Conservation (phyloP, 2,797 vertebrate genomes). For the Catharus ustulatus region DNA sequence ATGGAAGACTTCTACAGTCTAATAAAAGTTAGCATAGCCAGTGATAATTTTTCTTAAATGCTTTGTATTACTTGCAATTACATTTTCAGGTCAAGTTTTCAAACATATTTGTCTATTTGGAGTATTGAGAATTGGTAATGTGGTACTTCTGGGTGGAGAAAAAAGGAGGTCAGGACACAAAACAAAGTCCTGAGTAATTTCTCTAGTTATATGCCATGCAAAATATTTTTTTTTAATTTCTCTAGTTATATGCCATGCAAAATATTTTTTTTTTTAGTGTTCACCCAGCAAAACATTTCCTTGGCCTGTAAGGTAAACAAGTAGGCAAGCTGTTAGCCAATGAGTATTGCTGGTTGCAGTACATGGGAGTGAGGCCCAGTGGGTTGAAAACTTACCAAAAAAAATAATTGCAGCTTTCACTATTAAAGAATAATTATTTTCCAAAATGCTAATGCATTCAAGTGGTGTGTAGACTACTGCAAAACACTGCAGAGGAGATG, state of each 20-base stretch:
- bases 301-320: background rate
- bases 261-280: background rate
- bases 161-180: background rate
- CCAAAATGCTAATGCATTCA: background rate
- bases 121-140: background rate
- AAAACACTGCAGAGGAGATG: background rate
- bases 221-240: background rate
- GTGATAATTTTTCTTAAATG: background rate
- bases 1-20: background rate
- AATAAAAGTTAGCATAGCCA: background rate
- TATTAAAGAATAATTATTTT: background rate
- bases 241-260: background rate
- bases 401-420: background rate
- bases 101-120: background rate
- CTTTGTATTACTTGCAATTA: background rate
- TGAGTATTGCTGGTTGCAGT: background rate
- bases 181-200: background rate
- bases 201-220: background rate
- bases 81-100: background rate
- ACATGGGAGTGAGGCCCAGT: background rate
- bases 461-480: background rate
- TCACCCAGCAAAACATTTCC: background rate
- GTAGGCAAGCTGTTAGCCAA: background rate
- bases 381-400: background rate
- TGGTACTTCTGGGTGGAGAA: background rate